A percentile compares a stretch with the other conserved stretches of the same genome.
phyloP scores from a whole-genome alignment of 2,113 vertebrate genomes.

The Serilophus lunatus region DNA sequence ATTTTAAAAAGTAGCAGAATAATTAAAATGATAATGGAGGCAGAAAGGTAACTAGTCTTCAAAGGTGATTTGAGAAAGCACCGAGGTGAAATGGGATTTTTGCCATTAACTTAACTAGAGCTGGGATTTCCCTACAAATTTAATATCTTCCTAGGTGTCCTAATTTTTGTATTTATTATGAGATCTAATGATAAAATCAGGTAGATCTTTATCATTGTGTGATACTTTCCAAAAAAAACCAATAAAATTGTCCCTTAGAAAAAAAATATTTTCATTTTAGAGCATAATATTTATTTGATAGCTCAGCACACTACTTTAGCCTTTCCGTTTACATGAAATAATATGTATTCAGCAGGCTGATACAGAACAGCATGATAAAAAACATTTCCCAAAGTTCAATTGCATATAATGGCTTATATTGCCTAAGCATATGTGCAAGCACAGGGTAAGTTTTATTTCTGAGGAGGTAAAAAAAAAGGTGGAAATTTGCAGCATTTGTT shows the following conservation, averaged over 20 bases:
- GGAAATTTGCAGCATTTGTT: not conserved
- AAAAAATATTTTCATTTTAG: not conserved
- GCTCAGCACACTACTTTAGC: not conserved
- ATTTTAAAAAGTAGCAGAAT: not conserved
- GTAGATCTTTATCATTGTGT: not conserved
- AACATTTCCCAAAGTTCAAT: not conserved
- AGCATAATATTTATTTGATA: not conserved
- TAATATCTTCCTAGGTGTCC: not conserved
- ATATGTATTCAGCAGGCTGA: not conserved
- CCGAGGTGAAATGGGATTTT: not conserved
- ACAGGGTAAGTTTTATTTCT: not conserved
- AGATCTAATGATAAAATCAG: not conserved
- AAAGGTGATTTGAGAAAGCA: not conserved
- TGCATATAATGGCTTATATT: constrained; percentile 5
- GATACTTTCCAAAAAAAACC: not conserved
- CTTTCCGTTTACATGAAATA: not conserved
- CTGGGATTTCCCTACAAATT: not conserved
- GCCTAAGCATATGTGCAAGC: not conserved
- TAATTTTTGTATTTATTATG: not conserved
- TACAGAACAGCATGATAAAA: not conserved
- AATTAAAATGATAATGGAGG: not conserved
- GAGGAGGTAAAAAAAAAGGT: not conserved
- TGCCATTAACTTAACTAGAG: not conserved
- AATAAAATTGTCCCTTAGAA: not conserved
- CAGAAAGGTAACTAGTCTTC: not conserved